Conservation (phyloP, 2,888 invertebrate genomes). For the Hyposoter didymator region DNA sequence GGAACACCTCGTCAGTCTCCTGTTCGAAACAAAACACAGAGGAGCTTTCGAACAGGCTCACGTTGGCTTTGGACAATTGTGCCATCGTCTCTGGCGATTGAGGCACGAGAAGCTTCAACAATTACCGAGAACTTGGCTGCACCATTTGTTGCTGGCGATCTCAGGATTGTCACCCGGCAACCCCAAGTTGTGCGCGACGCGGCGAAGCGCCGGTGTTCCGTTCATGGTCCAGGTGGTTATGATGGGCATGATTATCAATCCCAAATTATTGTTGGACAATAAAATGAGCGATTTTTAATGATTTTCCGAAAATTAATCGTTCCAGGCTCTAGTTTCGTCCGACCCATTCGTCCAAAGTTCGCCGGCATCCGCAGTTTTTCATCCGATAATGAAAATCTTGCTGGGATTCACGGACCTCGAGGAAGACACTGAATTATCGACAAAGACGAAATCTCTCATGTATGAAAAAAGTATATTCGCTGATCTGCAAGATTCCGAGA, state of each 20-base stretch:
- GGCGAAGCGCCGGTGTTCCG: conserved; percentile 97
- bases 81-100: conserved; percentile 88
- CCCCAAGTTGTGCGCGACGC: conserved; percentile 90
- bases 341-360: conserved; percentile 88
- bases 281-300: conserved; percentile 8
- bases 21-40: conserved; percentile 93
- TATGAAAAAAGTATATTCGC: conserved; percentile 75
- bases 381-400: conserved; percentile 80
- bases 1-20: conserved; percentile 88
- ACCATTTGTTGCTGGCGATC: conserved; percentile 86
- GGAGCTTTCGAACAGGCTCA: conserved; percentile 99
- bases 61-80: conserved; percentile 93
- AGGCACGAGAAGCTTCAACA: conserved; percentile 84
- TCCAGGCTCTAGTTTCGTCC: conserved; percentile 91
- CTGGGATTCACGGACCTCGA: conserved; percentile 76
- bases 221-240: conserved; percentile 95
- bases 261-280: too few relatives aligned
- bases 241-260: conserved; percentile 30
- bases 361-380: conserved; percentile 80
- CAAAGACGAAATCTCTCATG: conserved; percentile 72
- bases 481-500: conserved; percentile 64
- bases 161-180: conserved; percentile 84
- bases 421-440: conserved; percentile 65
- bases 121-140: conserved; percentile 89
- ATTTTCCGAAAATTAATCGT: conserved; percentile 44